These are phyloP conservation scores for Epistrophella euchroma DNA, from an alignment of 2,888 invertebrate species.

Conservation along the genomic window DNA sequence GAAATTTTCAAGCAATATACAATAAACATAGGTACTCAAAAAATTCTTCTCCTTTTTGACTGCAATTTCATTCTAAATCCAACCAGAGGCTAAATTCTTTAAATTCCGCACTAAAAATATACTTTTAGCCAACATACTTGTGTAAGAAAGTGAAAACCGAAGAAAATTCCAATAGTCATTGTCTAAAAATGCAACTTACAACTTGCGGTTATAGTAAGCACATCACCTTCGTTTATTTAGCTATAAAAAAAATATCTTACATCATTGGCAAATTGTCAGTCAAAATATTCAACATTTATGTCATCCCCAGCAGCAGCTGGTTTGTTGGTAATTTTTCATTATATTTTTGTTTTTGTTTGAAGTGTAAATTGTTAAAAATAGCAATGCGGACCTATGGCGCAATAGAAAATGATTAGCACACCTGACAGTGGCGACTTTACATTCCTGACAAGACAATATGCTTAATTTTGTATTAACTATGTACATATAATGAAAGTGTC, in stretches of 20 bases:
- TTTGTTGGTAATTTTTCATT: conserved; percentile 1
- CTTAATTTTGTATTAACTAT: conserved; percentile 50
- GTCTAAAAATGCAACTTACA: conserved; percentile 51
- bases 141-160: conserved; percentile 60
- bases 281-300: conserved; percentile 52
- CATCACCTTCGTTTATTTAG: conserved; percentile 48
- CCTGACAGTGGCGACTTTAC: conserved; percentile 51
- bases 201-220: conserved; percentile 28
- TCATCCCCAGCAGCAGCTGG: neutral
- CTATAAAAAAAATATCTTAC: conserved; percentile 41
- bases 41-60: neutral
- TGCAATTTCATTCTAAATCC: conserved; percentile 19
- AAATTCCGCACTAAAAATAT: conserved; percentile 56
- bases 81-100: conserved; percentile 50
- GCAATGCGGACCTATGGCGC: neutral
- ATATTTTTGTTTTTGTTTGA: neutral
- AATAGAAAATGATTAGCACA: conserved; percentile 49
- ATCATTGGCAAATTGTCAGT: conserved; percentile 64
- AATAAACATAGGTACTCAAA: neutral
- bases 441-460: conserved; percentile 50
- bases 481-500: conserved; percentile 51
- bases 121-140: neutral
- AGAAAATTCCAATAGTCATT: conserved; percentile 27
- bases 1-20: too few relatives aligned
- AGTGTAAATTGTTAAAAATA: conserved; percentile 48